phyloP scores from a whole-genome alignment of 2,113 vertebrate genomes.

The Amazona vittata region DNA sequence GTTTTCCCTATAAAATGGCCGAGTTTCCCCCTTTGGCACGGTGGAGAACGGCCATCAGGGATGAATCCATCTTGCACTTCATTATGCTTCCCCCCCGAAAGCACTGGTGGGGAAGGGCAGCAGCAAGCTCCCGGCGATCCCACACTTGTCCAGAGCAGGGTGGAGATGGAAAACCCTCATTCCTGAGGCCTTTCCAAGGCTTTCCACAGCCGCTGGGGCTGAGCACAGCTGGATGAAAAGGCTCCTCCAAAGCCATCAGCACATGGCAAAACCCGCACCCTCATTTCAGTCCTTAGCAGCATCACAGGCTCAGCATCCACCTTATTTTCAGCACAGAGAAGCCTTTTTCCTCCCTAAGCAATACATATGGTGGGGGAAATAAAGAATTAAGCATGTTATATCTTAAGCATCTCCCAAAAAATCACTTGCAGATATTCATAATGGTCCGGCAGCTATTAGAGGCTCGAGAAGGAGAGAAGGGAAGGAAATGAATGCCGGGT shows the following conservation, averaged over 20 bases:
- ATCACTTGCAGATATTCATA: not conserved
- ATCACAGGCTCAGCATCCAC: not conserved
- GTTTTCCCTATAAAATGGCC: not conserved
- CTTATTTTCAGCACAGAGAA: not conserved
- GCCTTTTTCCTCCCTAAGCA: not conserved
- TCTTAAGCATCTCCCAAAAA: slow-evolving; percentile 56
- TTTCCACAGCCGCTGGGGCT: rapidly evolving
- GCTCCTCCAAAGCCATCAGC: not conserved
- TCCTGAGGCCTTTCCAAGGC: not conserved
- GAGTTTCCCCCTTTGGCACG: not conserved
- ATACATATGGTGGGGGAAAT: not conserved
- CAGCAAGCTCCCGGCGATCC: not conserved
- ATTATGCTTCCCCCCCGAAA: rapidly evolving
- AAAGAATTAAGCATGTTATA: slow-evolving; percentile 37
- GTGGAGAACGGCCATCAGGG: not conserved
- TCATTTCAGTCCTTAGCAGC: not conserved
- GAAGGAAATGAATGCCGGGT: slow-evolving; percentile 60
- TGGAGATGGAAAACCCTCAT: not conserved
- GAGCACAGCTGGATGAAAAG: not conserved
- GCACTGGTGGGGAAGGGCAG: not conserved
- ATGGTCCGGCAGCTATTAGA: slow-evolving; percentile 74
- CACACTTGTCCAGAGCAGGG: not conserved
- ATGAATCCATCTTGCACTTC: not conserved
- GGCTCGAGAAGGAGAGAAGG: slow-evolving; percentile 31
- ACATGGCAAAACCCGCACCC: not conserved